Percentiles rank a stretch among this genome's conserved stretches.
These are phyloP conservation scores for Thecocarcelia acutangulata DNA, from an alignment of 2,888 invertebrate species.

Conservation along the genomic window DNA sequence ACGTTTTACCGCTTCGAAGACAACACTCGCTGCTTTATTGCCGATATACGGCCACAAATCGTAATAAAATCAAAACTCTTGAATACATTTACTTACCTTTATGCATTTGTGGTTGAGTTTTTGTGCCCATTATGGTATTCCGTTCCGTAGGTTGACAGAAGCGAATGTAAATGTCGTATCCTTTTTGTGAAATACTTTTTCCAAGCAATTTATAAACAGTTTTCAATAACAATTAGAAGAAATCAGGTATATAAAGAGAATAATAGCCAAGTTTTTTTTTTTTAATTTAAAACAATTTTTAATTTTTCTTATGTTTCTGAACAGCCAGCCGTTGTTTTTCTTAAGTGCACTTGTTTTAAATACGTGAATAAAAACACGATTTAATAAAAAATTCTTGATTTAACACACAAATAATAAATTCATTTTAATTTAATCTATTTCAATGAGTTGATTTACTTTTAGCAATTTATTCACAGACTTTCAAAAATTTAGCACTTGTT, in stretches of 20 bases:
- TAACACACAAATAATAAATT: neutral
- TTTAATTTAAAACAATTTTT: slow-evolving; percentile 10
- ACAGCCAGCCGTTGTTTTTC: slow-evolving; percentile 19
- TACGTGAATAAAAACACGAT: slow-evolving; percentile 30
- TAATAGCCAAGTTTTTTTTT: slow-evolving; percentile 40
- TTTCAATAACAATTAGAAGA: slow-evolving; percentile 36
- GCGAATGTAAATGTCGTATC: slow-evolving; percentile 10
- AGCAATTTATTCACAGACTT: slow-evolving; percentile 19
- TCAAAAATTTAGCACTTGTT: slow-evolving; percentile 62
- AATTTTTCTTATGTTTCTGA: neutral
- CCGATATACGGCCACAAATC: too few species aligned
- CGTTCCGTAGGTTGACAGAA: neutral
- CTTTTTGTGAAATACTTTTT: slow-evolving; percentile 15
- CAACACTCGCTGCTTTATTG: too few species aligned
- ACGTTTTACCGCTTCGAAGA: too few species aligned
- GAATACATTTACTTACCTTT: slow-evolving; percentile 74
- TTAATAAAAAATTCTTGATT: slow-evolving; percentile 3
- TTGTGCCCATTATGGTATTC: slow-evolving; percentile 77
- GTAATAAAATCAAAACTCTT: neutral
- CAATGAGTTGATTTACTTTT: slow-evolving; percentile 12
- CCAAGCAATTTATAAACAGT: neutral
- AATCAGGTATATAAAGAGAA: too few species aligned
- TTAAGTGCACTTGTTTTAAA: slow-evolving; percentile 67
- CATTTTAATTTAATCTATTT: slow-evolving; percentile 33
- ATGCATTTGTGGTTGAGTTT: slow-evolving; percentile 78